These are phyloP conservation scores for Apteryx owenii DNA, from an alignment of 2,113 vertebrate species.

Conservation along the genomic window DNA sequence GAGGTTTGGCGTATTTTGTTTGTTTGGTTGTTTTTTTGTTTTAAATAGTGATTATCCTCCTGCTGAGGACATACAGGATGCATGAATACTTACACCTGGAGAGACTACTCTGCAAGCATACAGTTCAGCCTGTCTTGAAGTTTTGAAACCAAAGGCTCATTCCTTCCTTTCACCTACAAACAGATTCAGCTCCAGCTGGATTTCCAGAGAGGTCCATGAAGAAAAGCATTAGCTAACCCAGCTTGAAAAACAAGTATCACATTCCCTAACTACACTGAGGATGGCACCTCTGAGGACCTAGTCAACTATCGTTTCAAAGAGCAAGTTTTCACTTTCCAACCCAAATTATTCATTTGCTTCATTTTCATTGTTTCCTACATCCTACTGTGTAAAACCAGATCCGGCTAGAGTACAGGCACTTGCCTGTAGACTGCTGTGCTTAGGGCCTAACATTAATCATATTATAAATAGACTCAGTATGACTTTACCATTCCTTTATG, in stretches of 20 bases:
- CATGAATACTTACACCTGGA: fast-evolving
- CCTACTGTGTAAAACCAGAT: background rate
- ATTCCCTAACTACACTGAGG: background rate
- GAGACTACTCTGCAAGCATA: fast-evolving
- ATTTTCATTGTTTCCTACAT: background rate
- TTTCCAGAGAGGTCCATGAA: background rate
- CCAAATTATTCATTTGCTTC: background rate
- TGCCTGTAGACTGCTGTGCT: background rate
- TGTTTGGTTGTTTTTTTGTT: too few relatives aligned
- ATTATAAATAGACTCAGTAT: fast-evolving
- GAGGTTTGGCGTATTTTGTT: background rate
- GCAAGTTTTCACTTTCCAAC: background rate
- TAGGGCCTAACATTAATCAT: too few relatives aligned
- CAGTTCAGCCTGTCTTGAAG: too few relatives aligned
- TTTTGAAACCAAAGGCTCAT: fast-evolving
- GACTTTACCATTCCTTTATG: too few relatives aligned
- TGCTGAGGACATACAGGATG: background rate
- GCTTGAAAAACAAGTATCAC: background rate
- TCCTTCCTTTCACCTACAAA: background rate
- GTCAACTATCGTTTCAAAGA: background rate
- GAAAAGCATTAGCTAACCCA: background rate
- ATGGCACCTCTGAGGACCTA: background rate
- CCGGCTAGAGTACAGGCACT: background rate
- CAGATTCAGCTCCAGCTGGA: background rate
- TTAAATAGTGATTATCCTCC: background rate